Conservation (phyloP, 2,888 invertebrate genomes). For the Pteria penguin region DNA sequence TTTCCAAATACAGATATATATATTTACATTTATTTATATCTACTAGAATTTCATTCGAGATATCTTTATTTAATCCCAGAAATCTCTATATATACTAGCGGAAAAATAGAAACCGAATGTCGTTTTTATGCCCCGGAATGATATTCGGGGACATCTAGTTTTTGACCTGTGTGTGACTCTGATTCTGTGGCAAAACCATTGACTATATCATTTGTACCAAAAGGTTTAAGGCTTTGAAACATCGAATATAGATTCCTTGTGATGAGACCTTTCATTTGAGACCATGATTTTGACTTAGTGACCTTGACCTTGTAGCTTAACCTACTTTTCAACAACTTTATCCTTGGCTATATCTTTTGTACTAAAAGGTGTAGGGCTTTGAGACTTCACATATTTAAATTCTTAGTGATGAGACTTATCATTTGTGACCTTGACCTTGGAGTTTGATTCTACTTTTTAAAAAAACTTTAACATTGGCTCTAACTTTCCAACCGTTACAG, state of each 20-base stretch:
- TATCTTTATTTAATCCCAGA: too few relatives aligned
- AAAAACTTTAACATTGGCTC: too few relatives aligned
- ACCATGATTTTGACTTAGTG: not conserved
- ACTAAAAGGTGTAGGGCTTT: not conserved
- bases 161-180: too few relatives aligned
- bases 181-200: not conserved
- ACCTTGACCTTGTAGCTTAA: not conserved
- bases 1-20: too few relatives aligned
- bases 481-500: too few relatives aligned
- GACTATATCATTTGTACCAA: not conserved
- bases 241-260: not conserved
- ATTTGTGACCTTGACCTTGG: not conserved
- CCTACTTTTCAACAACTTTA: not conserved
- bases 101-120: too few relatives aligned
- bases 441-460: not conserved
- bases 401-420: not conserved
- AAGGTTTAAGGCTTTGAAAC: not conserved
- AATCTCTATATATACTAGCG: too few relatives aligned
- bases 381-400: not conserved
- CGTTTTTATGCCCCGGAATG: too few relatives aligned
- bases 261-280: too few relatives aligned
- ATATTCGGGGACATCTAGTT: too few relatives aligned
- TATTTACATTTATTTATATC: too few relatives aligned
- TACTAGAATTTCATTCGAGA: too few relatives aligned
- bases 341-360: not conserved